Evolutionary conservation across 2,797 vertebrate species (phyloP), one percentile per base, ranked within the genome.

Genomic region (Salmo trutta): DNA sequence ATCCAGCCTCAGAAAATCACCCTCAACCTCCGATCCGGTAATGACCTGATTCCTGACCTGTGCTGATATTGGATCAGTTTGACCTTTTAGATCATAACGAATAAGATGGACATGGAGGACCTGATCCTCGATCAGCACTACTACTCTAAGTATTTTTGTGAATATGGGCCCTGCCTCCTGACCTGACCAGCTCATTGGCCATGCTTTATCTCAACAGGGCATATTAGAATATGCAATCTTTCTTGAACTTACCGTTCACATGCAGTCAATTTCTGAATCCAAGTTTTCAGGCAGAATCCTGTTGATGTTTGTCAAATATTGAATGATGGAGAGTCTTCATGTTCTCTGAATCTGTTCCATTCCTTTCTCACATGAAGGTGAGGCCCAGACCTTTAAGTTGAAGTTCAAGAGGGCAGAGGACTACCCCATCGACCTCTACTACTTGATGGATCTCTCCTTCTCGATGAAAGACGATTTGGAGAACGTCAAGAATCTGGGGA

Each of bases 391-490:
- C 0, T 96, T 99, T 84, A 78, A 93, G 29, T 88, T 99, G 86
- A 98, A 92, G 87, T 99, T 99, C 90, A 99, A 98, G 85, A 93
- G 98, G 78, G 98, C 98, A 0, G 97, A 99, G 84, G 98, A 99
- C 90, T 99, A 99, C 75, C 98, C 98, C 27, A 99, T 99, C 12
- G 98, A 99, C 84, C 93, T 99, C 33, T 99, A 99, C 93, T 99
- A 99, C 88, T 92, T 99, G 87, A 99, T 99, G 98, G 98, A 99
- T 89, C 94, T 99, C 77, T 99, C 97, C 27, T 99, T 93, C 90
- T 99, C 98, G 3, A 99, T 99, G 98, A 98, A 98, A 85, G 98
- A 99, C 15, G 98, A 99, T 86, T 93, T 99, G 88, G 97, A 99
- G 88, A 99, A 99, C 3, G 97, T 99, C 3, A 99, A 99, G 86